phyloP scores from a whole-genome alignment of 37 sponge, comb jelly and placozoan genomes.

The Mnemiopsis leidyi region DNA sequence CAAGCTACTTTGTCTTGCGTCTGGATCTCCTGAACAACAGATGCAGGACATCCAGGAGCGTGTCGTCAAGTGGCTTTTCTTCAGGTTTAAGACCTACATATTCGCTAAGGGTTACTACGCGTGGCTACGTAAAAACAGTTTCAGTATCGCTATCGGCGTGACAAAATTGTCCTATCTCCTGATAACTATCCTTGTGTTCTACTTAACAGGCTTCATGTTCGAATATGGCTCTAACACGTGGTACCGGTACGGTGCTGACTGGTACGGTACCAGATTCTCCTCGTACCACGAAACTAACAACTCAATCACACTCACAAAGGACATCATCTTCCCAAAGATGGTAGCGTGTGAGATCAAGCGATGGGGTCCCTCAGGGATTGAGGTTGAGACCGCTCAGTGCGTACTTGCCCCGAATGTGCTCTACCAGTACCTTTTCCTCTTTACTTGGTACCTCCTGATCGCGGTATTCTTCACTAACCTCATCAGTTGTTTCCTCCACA shows the following conservation, averaged over 20 bases:
- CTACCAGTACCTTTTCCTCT: constrained; percentile 26
- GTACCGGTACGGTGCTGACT: constrained; percentile 26
- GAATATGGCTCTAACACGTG: neutral
- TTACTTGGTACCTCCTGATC: neutral
- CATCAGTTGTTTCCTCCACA: constrained; percentile 21
- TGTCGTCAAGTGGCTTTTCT: constrained; percentile 14
- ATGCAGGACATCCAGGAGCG: neutral
- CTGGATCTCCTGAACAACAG: neutral
- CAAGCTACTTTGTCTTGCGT: neutral
- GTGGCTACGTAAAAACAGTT: neutral
- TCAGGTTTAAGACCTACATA: constrained; percentile 19
- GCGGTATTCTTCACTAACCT: neutral
- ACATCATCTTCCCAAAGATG: constrained; percentile 21
- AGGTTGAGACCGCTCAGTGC: constrained; percentile 16
- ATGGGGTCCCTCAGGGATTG: neutral
- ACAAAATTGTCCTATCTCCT: neutral
- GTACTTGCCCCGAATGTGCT: constrained; percentile 12
- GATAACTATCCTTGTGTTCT: neutral
- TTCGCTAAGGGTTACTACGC: neutral
- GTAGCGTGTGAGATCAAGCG: neutral
- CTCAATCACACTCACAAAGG: neutral
- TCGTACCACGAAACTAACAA: neutral
- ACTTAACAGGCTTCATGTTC: neutral
- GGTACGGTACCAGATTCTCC: constrained; percentile 10
- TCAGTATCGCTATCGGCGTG: neutral